These are phyloP conservation scores for Periplaneta americana DNA, from an alignment of 1,140 invertebrate genomes.

Conservation along the genomic window DNA sequence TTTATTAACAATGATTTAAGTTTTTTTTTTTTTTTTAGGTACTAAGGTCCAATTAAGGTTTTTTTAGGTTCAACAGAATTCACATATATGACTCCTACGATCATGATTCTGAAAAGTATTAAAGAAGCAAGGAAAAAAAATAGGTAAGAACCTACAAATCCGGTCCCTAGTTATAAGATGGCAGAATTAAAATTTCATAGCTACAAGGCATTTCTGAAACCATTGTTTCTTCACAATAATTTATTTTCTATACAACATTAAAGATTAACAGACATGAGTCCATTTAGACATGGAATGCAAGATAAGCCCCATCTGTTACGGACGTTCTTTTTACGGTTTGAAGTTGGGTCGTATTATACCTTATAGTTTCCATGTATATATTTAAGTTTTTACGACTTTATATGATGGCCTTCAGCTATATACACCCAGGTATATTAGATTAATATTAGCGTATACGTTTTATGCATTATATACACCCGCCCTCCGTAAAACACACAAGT, in stretches of 20 bases:
- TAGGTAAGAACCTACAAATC: too few species aligned
- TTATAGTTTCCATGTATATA: neutral
- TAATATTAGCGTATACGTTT: neutral
- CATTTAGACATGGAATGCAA: neutral
- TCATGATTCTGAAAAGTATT: too few species aligned
- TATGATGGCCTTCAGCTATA: neutral
- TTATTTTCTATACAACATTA: too few species aligned
- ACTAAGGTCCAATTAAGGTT: too few species aligned
- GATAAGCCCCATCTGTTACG: neutral
- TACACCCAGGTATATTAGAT: neutral
- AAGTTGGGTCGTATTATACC: neutral
- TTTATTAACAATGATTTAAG: too few species aligned
- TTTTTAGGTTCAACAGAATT: too few species aligned
- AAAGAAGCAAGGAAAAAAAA: too few species aligned
- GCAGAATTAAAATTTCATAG: neutral
- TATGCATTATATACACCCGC: neutral
- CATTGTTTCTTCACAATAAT: neutral
- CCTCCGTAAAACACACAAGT: neutral
- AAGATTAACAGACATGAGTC: neutral
- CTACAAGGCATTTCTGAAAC: neutral
- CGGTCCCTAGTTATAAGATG: too few species aligned
- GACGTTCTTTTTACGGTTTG: neutral
- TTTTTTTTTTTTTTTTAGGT: too few species aligned
- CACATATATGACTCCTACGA: too few species aligned
- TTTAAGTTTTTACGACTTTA: neutral